Conservation (phyloP, 2,797 vertebrate genomes). For the Australoheros facetus region DNA sequence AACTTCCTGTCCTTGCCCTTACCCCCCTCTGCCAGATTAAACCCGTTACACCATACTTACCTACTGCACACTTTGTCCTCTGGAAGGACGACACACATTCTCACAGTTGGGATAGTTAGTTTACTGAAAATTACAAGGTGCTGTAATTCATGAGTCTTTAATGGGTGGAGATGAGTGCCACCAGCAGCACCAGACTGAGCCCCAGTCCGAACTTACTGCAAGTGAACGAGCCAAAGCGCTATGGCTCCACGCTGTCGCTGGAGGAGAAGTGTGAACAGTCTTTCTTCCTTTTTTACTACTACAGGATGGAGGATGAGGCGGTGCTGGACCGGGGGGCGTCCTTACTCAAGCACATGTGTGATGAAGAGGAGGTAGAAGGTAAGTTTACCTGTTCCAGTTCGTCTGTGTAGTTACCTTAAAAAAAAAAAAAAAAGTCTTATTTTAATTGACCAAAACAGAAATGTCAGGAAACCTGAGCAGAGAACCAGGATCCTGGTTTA, state of each 20-base stretch:
- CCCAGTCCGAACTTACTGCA: slow-evolving; percentile 80
- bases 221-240: slow-evolving; percentile 86
- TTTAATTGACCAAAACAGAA: not conserved
- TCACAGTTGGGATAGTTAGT: slow-evolving; percentile 5
- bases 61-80: slow-evolving; percentile 67
- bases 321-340: slow-evolving; percentile 97
- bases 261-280: slow-evolving; percentile 97
- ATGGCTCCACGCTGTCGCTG: slow-evolving; percentile 85
- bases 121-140: not conserved
- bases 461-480: not conserved
- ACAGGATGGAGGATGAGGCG: slow-evolving; percentile 99
- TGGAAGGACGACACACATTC: slow-evolving; percentile 71
- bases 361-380: slow-evolving; percentile 97
- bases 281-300: slow-evolving; percentile 99
- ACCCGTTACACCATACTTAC: slow-evolving; percentile 68
- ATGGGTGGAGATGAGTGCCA: slow-evolving; percentile 67
- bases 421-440: not conserved
- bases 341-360: slow-evolving; percentile 93
- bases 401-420: not conserved
- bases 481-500: too few relatives aligned
- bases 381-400: slow-evolving; percentile 58
- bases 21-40: slow-evolving; percentile 71
- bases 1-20: slow-evolving; percentile 59
- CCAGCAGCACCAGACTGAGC: slow-evolving; percentile 69
- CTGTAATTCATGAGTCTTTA: slow-evolving; percentile 32